Base-by-base conservation (phyloP, 2,113 vertebrate species). In the Tricholaema leucomelas region DNA sequence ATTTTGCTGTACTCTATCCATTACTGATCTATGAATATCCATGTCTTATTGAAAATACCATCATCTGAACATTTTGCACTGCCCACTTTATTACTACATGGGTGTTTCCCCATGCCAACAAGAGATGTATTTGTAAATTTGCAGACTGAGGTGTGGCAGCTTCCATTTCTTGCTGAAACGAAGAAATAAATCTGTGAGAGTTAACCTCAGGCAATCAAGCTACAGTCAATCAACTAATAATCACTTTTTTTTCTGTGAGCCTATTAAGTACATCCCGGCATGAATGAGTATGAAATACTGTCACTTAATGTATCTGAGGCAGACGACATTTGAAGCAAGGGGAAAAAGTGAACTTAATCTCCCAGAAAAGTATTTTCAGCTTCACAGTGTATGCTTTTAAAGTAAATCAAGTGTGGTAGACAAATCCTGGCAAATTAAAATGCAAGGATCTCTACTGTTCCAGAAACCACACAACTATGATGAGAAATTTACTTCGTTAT, bases 221-320 rank as follows among this genome's bases (percentile, higher is more conserved):
- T 90, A 84, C 77, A 92, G 90, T 79, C 89, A 88, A 88, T 95
- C 88, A 95, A 61, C 48, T 91, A 92, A 92, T 67, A 61, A 96
- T 93, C 55, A 54, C 40, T 85, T 83, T 90, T 83, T 90, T 85
- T 36, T 36, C 61, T 83, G 54, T n/a, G 54, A 91, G 60, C 46
- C 36, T 81, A 85, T 95, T 96, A 94, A 88, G 75, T 85, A 78
- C 81, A 89, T 71, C 36, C 31, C 70, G 88, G 88, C 88, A 92
- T 91, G 96, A 91, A 94, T 10, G 59, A 92, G 33, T 89, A 91
- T 85, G 83, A 96, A 89, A 94, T 92, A 95, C 88, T 74, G 65
- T 87, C 64, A 91, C 46, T 82, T 54, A 92, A 44, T 58, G 14
- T 81, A 83, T 54, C 38, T 84, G 77, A 91, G 64, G n/a, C 36